Base-by-base conservation (phyloP, 2,797 vertebrate species). In the Rhodeus uyekii region DNA sequence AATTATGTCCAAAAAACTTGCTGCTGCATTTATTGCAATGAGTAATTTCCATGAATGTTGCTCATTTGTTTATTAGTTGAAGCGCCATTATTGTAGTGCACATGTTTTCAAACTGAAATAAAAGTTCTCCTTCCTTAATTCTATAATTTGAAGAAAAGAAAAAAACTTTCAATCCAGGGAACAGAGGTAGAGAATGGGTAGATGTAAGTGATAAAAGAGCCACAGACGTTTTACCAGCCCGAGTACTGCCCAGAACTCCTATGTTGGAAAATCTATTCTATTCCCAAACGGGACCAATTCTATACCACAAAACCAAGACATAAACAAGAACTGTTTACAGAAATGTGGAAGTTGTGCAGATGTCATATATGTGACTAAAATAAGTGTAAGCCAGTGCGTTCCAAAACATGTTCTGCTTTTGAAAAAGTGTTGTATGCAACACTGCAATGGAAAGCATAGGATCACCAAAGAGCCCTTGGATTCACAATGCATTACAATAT, bases 251-350 rank as follows among this genome's bases (percentile, higher is more conserved):
- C 71, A 71, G 72, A 78, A 24, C 69, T 73, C 76, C 58, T 36
- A 29, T 83, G 85, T 67, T 75, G 72, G 58, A 80, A n/a, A 75
- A 84, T 79, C 81, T 78, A 75, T 82, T 82, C 72, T 74, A 63
- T 78, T 86, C 67, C 80, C 74, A 77, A 87, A 85, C 80, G 73
- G 72, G 85, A 78, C 76, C 85, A 85, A 76, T 83, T 84, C 78
- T 85, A 78, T 85, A 83, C 81, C 86, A 83, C 81, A 84, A 81
- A 91, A 86, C 88, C 86, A 88, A 90, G 87, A 89, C 87, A 87
- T 92, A 92, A 93, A 92, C 91, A 93, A 90, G 89, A 89, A 90
- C 87, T 90, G 89, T 90, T 92, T 88, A 90, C 92, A 85, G 88
- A 87, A 89, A 87, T 89, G 89, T 92, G 89, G 87, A 91, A 88